phyloP scores from a whole-genome alignment of 2,797 vertebrate genomes.

The Fringilla coelebs region DNA sequence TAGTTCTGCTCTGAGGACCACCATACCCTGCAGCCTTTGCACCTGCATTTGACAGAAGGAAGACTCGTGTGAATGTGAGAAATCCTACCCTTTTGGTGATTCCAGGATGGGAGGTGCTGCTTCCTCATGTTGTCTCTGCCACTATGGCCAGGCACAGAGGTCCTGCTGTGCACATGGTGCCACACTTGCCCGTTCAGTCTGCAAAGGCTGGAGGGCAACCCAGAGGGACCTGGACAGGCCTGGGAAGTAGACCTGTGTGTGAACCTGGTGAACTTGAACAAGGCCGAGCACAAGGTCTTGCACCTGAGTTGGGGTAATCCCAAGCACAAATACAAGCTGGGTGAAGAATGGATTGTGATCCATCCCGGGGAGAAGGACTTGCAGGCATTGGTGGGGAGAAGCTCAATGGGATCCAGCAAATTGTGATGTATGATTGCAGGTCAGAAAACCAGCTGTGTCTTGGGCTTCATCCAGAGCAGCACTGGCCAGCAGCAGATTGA shows the following conservation, averaged over 20 bases:
- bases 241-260: no score
- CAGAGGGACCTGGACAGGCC: neutral
- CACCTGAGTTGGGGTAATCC: no score
- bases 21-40: neutral
- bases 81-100: neutral
- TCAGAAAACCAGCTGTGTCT: neutral
- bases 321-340: neutral
- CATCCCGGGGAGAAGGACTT: neutral
- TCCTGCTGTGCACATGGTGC: accelerated
- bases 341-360: neutral
- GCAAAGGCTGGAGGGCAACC: neutral
- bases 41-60: neutral
- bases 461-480: neutral
- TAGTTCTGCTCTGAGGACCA: neutral
- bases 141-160: accelerated
- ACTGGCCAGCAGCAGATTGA: accelerated
- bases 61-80: neutral
- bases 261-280: neutral
- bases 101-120: neutral
- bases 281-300: neutral
- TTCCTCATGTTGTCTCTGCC: accelerated
- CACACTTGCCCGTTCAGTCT: neutral
- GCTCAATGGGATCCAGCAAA: neutral
- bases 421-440: neutral
- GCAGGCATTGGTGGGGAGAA: neutral